Evolutionary conservation across 2,888 invertebrate genomes (phyloP).

Genomic region (Aphodius granarius): DNA sequence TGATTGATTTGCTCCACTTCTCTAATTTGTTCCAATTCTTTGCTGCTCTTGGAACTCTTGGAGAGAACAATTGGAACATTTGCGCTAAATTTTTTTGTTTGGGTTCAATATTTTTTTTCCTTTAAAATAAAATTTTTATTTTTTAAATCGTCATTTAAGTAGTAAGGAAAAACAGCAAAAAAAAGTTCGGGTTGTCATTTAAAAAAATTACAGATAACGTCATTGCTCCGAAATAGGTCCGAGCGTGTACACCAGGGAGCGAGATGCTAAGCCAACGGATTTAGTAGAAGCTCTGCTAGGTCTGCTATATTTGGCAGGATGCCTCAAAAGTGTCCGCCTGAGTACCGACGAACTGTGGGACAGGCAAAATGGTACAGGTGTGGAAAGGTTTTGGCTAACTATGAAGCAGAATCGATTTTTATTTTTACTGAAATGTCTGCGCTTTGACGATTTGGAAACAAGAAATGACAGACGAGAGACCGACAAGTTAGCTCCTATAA

Average conservation of each 20-base stretch:
- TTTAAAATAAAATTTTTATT: too few species aligned
- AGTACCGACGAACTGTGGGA: slow-evolving; percentile 31
- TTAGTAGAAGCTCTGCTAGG: slow-evolving; percentile 36
- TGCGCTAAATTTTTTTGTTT: too few species aligned
- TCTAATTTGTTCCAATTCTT: too few species aligned
- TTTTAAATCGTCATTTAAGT: too few species aligned
- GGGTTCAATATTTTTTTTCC: too few species aligned
- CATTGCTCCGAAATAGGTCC: too few species aligned
- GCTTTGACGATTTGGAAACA: slow-evolving; percentile 31
- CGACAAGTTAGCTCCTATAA: slow-evolving; percentile 24
- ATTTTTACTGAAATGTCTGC: slow-evolving; percentile 30
- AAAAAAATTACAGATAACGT: too few species aligned
- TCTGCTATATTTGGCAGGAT: slow-evolving; percentile 37
- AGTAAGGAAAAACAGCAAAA: too few species aligned
- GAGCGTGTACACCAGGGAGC: slow-evolving; percentile 7
- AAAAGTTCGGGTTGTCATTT: too few species aligned
- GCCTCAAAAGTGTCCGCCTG: slow-evolving; percentile 20
- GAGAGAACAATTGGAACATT: too few species aligned
- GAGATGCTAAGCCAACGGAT: slow-evolving; percentile 29
- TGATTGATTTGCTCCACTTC: too few species aligned
- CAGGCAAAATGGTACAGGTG: slow-evolving; percentile 30
- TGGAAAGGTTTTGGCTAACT: slow-evolving; percentile 34
- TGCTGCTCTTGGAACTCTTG: too few species aligned
- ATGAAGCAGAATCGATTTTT: slow-evolving; percentile 33
- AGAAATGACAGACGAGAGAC: slow-evolving; percentile 25